phyloP scores from a whole-genome alignment of 2,888 invertebrate species.

The Cataglyphis albicans region DNA sequence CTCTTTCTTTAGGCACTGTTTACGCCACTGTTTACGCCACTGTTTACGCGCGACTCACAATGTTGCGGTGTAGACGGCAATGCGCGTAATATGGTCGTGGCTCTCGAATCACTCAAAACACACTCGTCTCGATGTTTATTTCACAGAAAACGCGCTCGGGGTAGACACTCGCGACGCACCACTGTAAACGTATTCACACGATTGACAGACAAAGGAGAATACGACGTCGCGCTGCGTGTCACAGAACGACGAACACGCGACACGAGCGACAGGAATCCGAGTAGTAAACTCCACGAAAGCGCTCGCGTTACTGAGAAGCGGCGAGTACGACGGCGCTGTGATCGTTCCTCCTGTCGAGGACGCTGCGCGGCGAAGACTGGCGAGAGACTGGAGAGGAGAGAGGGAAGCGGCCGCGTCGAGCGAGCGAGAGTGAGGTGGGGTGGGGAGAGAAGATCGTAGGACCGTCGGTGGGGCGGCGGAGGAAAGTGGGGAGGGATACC shows the following conservation, averaged over 20 bases:
- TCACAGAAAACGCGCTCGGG: neutral
- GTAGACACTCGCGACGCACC: neutral
- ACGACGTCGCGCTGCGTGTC: constrained; percentile 61
- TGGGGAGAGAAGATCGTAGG: constrained; percentile 56
- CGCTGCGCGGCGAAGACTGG: constrained; percentile 37
- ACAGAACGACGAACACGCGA: constrained; percentile 52
- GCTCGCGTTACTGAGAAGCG: constrained; percentile 84
- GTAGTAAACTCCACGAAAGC: constrained; percentile 79
- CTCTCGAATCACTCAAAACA: constrained; percentile 29
- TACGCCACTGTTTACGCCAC: constrained; percentile 8
- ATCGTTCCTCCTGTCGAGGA: constrained; percentile 71
- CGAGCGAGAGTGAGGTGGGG: constrained; percentile 45
- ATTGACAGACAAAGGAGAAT: constrained; percentile 19
- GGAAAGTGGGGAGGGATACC: constrained; percentile 20
- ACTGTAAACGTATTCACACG: constrained; percentile 30
- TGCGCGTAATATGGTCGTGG: neutral
- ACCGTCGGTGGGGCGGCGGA: constrained; percentile 53
- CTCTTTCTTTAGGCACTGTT: constrained; percentile 16
- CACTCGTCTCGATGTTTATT: constrained; percentile 9
- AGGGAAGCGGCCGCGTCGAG: constrained; percentile 53
- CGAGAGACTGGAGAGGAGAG: neutral
- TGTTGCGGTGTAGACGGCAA: neutral
- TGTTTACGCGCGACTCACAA: neutral
- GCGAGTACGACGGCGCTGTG: constrained; percentile 80
- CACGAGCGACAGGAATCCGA: constrained; percentile 46